phyloP scores from a whole-genome alignment of 2,888 invertebrate genomes.

The Lithophane ornitopus region DNA sequence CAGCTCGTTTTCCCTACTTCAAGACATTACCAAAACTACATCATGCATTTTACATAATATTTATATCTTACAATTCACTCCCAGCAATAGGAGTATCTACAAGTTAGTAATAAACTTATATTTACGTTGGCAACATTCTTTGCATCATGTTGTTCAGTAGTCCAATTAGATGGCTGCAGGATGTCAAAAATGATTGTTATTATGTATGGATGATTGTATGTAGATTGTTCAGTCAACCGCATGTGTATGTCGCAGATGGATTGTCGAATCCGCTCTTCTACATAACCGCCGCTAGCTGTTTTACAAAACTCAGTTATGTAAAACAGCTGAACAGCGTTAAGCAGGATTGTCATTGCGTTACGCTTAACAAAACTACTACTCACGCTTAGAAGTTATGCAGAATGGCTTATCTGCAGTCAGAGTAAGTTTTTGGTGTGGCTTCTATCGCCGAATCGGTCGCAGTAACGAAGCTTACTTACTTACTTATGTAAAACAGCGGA shows the following conservation, averaged over 20 bases:
- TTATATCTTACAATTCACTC: not conserved
- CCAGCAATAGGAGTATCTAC: slow-evolving; percentile 19
- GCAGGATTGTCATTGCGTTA: too few species aligned
- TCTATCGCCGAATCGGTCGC: too few species aligned
- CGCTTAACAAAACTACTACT: too few species aligned
- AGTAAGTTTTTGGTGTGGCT: too few species aligned
- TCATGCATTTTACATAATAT: slow-evolving; percentile 29
- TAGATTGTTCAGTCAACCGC: not conserved
- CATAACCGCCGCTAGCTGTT: too few species aligned
- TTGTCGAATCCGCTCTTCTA: too few species aligned
- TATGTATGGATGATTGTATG: slow-evolving; percentile 9
- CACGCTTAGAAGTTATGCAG: too few species aligned
- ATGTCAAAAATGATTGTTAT: slow-evolving; percentile 30
- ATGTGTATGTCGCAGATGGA: not conserved
- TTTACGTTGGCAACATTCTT: slow-evolving; percentile 44
- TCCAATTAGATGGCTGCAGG: slow-evolving; percentile 35
- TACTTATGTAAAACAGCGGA: too few species aligned
- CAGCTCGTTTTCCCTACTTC: not conserved
- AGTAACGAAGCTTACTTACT: too few species aligned
- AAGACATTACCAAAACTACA: slow-evolving; percentile 17
- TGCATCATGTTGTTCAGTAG: slow-evolving; percentile 26
- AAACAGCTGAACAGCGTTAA: too few species aligned
- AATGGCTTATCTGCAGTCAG: too few species aligned
- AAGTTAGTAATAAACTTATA: slow-evolving; percentile 37
- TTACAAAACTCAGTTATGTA: too few species aligned